Percentiles rank a stretch among this genome's conserved stretches.
These are phyloP conservation scores for Pangasius mekongensis DNA, from an alignment of 2,797 vertebrate species.

Conservation along the genomic window DNA sequence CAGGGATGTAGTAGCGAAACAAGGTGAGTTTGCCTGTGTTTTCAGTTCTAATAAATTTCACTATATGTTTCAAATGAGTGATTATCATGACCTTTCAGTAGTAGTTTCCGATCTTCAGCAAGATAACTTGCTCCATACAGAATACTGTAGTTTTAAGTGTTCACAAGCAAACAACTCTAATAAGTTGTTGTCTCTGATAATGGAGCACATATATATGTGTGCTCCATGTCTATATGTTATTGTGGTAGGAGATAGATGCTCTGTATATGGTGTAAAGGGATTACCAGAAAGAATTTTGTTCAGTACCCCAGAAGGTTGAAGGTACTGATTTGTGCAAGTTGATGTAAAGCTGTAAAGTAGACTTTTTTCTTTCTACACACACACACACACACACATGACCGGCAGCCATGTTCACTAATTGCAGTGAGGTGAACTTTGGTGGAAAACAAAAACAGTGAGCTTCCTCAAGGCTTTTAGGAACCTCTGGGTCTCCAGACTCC, in stretches of 20 bases:
- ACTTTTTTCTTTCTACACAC: background rate
- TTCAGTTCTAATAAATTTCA: background rate
- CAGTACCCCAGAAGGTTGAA: background rate
- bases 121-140: background rate
- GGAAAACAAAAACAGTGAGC: constrained; percentile 50
- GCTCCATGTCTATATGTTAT: background rate
- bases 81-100: background rate
- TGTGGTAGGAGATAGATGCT: background rate
- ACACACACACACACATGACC: constrained; percentile 3
- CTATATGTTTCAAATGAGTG: background rate
- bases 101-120: background rate
- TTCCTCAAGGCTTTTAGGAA: constrained; percentile 60
- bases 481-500: constrained; percentile 63
- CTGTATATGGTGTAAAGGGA: background rate
- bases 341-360: background rate
- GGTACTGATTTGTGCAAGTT: background rate
- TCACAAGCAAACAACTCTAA: background rate
- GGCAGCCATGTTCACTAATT: constrained; percentile 66
- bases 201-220: background rate
- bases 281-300: background rate
- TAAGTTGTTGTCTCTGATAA: background rate
- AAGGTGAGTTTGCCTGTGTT: background rate
- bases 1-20: background rate
- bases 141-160: background rate
- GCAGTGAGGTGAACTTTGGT: constrained; percentile 54